These are phyloP conservation scores for Holacanthus passer DNA, from an alignment of 2,113 vertebrate genomes.

Conservation along the genomic window DNA sequence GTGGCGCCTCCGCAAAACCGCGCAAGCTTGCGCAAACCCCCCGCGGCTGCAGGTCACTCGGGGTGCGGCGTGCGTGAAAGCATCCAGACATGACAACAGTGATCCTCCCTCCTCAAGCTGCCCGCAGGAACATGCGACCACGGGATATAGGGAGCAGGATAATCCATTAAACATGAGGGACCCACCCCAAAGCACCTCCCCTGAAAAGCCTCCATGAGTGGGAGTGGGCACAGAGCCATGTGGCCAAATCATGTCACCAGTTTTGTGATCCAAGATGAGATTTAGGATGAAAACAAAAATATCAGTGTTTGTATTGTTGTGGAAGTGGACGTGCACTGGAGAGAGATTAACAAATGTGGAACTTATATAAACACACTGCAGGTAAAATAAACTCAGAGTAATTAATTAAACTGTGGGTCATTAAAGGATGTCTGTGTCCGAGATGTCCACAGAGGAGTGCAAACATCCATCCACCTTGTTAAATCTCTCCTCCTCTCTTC, in stretches of 20 bases:
- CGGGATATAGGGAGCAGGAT: constrained; percentile 65
- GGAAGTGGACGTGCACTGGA: not conserved
- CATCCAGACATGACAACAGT: constrained; percentile 17
- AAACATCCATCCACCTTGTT: constrained; percentile 42
- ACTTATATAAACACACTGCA: not conserved
- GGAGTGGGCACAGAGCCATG: constrained; percentile 56
- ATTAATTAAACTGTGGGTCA: constrained; percentile 22
- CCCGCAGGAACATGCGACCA: constrained; percentile 44
- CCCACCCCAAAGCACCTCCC: constrained; percentile 79
- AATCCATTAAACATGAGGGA: constrained; percentile 77
- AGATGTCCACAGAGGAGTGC: constrained; percentile 35
- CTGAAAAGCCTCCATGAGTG: constrained; percentile 48
- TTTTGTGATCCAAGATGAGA: constrained; percentile 3
- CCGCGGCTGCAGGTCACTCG: constrained; percentile 9
- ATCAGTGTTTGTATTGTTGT: not conserved
- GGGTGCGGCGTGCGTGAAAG: constrained; percentile 39
- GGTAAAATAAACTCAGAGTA: constrained; percentile 5
- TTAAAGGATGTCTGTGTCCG: constrained; percentile 4
- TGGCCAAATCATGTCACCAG: constrained; percentile 22
- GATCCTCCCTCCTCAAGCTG: constrained; percentile 22
- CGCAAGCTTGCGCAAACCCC: constrained; percentile 46
- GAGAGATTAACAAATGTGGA: not conserved
- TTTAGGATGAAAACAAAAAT: not conserved
- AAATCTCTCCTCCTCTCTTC: constrained; percentile 25
- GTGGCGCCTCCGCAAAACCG: not conserved